Evolutionary conservation across 2,888 invertebrate genomes (phyloP).

Genomic region (Saturnia pavonia): DNA sequence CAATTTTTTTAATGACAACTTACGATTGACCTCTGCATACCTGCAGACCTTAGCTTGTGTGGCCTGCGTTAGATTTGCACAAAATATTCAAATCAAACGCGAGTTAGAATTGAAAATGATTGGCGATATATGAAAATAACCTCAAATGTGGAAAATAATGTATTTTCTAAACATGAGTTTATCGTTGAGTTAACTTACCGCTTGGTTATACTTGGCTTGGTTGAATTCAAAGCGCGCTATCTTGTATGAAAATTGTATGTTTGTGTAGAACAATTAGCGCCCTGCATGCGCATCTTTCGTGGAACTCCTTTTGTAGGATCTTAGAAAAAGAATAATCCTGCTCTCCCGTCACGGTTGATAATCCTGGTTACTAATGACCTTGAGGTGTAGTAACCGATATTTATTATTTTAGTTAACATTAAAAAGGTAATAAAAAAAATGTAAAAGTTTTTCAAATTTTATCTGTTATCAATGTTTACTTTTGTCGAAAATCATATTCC

Average conservation of each 20-base stretch:
- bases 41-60: no score
- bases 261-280: not conserved
- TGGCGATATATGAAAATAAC: no score
- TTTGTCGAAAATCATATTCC: slow-evolving; percentile 34
- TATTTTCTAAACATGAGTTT: no score
- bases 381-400: not conserved
- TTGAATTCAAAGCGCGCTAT: not conserved
- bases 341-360: not conserved
- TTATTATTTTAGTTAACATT: not conserved
- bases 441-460: not conserved
- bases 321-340: not conserved
- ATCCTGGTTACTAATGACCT: not conserved
- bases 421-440: not conserved
- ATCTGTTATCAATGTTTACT: slow-evolving; percentile 34
- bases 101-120: no score
- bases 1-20: no score
- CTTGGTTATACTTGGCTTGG: not conserved
- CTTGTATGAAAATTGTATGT: not conserved
- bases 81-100: no score
- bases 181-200: no score
- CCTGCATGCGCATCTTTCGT: not conserved
- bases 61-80: no score
- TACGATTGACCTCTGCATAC: no score
- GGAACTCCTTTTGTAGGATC: not conserved
- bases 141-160: no score